Percentiles rank a stretch among this genome's conserved stretches.
Evolutionary conservation across 2,888 invertebrate species (phyloP).

Genomic region (Hydroisotoma schaefferi): DNA sequence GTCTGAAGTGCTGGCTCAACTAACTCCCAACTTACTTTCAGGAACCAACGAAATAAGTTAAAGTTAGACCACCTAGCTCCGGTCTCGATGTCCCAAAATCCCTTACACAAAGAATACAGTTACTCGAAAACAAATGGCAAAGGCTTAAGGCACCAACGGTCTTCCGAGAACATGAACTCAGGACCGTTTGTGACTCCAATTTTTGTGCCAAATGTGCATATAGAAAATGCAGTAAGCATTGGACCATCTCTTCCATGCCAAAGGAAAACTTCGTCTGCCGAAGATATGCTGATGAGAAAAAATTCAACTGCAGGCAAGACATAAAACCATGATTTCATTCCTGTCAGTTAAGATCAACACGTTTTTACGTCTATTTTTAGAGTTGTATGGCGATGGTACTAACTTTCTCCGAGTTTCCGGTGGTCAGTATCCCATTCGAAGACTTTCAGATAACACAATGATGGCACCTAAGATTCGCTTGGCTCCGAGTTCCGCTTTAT

Average conservation of each 20-base stretch:
- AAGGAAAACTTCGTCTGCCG: conserved; percentile 83
- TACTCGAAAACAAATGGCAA: conserved; percentile 22
- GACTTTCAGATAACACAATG: conserved; percentile 85
- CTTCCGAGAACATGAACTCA: conserved; percentile 85
- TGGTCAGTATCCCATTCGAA: conserved; percentile 70
- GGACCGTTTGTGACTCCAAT: conserved; percentile 64
- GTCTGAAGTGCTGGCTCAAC: neutral
- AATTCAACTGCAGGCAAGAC: conserved; percentile 74
- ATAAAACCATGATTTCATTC: too few species aligned
- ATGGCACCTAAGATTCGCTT: conserved; percentile 87
- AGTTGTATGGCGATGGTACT: conserved; percentile 28
- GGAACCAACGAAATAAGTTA: conserved; percentile 82
- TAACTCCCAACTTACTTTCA: conserved; percentile 49
- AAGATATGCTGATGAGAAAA: conserved; percentile 79
- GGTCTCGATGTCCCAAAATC: conserved; percentile 28
- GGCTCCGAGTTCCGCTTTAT: conserved; percentile 83
- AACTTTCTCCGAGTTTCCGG: conserved; percentile 81
- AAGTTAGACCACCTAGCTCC: conserved; percentile 75
- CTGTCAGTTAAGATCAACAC: too few species aligned
- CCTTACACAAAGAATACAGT: conserved; percentile 19
- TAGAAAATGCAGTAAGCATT: conserved; percentile 53
- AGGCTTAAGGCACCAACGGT: conserved; percentile 60
- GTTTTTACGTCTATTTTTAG: neutral
- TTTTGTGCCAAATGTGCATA: conserved; percentile 81
- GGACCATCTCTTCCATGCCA: conserved; percentile 53